Percentiles rank a stretch among this genome's conserved stretches.
These are phyloP conservation scores for Pollenia angustigena DNA, from an alignment of 2,888 invertebrate genomes.

Conservation along the genomic window DNA sequence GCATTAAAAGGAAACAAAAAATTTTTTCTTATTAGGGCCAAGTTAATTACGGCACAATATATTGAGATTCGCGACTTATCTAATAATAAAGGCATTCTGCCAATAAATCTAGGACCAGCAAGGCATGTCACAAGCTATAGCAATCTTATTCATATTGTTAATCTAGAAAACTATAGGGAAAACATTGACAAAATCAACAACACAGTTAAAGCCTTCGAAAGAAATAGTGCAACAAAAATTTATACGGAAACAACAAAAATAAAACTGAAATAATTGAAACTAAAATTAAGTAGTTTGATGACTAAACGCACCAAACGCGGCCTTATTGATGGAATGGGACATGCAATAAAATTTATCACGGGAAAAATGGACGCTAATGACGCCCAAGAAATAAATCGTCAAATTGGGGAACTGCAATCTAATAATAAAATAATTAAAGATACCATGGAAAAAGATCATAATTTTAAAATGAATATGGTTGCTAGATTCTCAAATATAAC, in stretches of 20 bases:
- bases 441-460: constrained; percentile 36
- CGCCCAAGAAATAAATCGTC: constrained; percentile 38
- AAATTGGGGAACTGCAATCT: constrained; percentile 40
- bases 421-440: constrained; percentile 13
- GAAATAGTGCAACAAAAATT: constrained; percentile 16
- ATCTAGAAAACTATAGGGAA: constrained; percentile 12
- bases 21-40: constrained; percentile 12
- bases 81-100: background rate
- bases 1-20: constrained; percentile 20
- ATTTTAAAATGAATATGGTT: constrained; percentile 43
- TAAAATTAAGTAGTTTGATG: constrained; percentile 23
- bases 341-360: constrained; percentile 59
- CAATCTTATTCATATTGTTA: background rate
- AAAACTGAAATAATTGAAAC: constrained; percentile 50
- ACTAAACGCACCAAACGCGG: constrained; percentile 49
- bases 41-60: background rate
- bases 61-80: constrained; percentile 15
- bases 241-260: constrained; percentile 28
- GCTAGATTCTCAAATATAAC: constrained; percentile 21
- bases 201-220: constrained; percentile 1
- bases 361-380: constrained; percentile 68
- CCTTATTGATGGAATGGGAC: constrained; percentile 64
- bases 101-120: constrained; percentile 10
- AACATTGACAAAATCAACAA: constrained; percentile 16
- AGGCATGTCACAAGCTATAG: background rate